These are phyloP conservation scores for Danio rerio DNA, from an alignment of 2,113 vertebrate genomes.

Conservation along the genomic window GRCz12tu NC_133176.1:28472501-28473000, in stretches of 20 bases:
- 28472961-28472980: constrained; percentile 91
- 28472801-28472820: background rate
- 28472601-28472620: no score
- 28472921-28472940: constrained; percentile 12
- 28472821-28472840: background rate
- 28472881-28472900: constrained; percentile 61
- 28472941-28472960: constrained; percentile 61
- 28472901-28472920: background rate
- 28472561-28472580: no score
- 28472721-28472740: no score
- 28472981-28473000: constrained; percentile 87
- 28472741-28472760: no score
- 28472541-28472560: no score
- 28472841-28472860: constrained; percentile 64
- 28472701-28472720: no score
- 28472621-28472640: no score
- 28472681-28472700: no score
- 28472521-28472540: no score
- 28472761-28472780: constrained; percentile 75
- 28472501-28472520: no score
- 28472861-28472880: constrained; percentile 75
- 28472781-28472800: constrained; percentile 54
- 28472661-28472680: background rate
- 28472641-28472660: no score
- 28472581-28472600: no score